A percentile compares a stretch with the other conserved stretches of the same genome.
These are phyloP conservation scores for Anadara kagoshimensis DNA, from an alignment of 1,140 invertebrate species.

Conservation along the genomic window DNA sequence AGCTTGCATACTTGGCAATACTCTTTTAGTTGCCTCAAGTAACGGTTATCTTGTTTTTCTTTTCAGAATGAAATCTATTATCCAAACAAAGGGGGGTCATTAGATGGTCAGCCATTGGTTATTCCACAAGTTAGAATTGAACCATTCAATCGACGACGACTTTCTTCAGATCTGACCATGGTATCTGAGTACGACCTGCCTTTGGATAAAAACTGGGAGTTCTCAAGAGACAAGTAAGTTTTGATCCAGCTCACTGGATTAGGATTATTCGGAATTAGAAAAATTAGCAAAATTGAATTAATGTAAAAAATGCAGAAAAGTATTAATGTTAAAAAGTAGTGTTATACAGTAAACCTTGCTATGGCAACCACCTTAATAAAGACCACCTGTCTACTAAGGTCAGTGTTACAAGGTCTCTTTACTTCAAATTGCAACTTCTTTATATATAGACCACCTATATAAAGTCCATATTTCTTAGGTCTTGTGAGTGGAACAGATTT, in stretches of 20 bases:
- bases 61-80: slow-evolving; percentile 70
- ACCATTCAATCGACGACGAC: slow-evolving; percentile 52
- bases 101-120: slow-evolving; percentile 62
- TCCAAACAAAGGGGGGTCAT: slow-evolving; percentile 50
- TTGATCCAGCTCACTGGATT: neutral
- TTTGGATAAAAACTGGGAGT: slow-evolving; percentile 93
- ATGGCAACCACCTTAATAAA: too few species aligned
- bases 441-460: too few species aligned
- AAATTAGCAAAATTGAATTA: neutral
- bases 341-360: too few species aligned
- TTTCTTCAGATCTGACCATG: slow-evolving; percentile 72
- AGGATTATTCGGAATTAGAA: neutral
- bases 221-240: slow-evolving; percentile 82
- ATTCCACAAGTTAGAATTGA: slow-evolving; percentile 75
- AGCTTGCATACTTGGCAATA: too few species aligned
- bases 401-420: too few species aligned
- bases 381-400: too few species aligned
- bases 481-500: too few species aligned
- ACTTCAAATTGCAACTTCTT: too few species aligned
- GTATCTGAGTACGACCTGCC: slow-evolving; percentile 94
- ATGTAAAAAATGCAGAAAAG: neutral
- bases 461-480: too few species aligned
- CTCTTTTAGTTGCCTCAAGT: too few species aligned
- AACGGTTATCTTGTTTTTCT: slow-evolving; percentile 13
- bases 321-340: slow-evolving; percentile 5